phyloP scores from a whole-genome alignment of 2,113 vertebrate genomes.

The Conger conger region DNA sequence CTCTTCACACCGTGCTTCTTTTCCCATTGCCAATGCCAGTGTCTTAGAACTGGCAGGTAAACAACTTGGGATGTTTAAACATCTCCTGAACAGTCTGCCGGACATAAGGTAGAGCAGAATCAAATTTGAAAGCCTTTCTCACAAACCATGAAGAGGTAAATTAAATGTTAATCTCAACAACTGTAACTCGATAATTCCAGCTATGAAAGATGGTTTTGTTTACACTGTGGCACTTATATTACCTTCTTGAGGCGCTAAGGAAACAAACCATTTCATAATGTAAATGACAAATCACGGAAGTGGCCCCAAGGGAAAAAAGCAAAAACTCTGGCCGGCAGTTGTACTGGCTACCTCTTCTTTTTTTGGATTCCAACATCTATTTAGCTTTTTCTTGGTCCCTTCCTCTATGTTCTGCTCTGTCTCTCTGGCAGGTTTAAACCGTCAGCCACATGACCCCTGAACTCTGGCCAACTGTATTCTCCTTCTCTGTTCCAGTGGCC shows the following conservation, averaged over 20 bases:
- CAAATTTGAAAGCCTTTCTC: background rate
- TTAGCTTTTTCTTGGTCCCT: background rate
- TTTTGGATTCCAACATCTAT: background rate
- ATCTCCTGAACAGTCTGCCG: background rate
- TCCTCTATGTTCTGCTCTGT: background rate
- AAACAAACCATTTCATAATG: background rate
- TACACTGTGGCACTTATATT: background rate
- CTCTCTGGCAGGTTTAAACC: background rate
- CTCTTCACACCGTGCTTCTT: background rate
- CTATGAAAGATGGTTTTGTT: background rate
- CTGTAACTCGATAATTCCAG: background rate
- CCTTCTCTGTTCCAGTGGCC: conserved; percentile 74
- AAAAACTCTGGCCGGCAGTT: too few relatives aligned
- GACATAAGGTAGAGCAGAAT: background rate
- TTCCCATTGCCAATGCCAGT: background rate
- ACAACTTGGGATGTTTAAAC: background rate
- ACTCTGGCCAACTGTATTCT: background rate
- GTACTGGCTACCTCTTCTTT: background rate
- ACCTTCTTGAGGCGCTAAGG: too few relatives aligned
- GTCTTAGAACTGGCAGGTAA: background rate
- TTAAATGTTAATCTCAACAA: background rate
- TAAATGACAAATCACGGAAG: background rate
- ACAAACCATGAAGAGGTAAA: background rate
- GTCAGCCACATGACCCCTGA: background rate
- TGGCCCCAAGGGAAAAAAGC: background rate